Evolutionary conservation across 1,140 invertebrate species (phyloP).

Genomic region (Coptotermes formosanus): DNA sequence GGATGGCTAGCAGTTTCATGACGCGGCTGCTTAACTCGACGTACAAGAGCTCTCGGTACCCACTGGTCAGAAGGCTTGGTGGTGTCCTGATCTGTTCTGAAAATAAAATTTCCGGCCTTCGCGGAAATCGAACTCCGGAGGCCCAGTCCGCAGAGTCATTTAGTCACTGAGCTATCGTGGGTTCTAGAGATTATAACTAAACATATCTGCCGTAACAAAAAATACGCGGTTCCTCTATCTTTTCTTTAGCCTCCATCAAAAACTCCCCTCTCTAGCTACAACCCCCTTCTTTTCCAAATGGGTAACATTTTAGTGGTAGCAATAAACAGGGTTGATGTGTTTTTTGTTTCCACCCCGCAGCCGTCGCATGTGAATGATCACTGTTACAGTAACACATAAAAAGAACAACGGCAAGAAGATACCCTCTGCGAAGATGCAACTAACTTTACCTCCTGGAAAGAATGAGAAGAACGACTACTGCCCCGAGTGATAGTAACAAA

Average conservation of each 20-base stretch:
- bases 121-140: too few relatives aligned
- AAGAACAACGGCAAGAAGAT: background rate
- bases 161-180: too few relatives aligned
- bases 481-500: background rate
- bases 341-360: background rate
- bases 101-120: too few relatives aligned
- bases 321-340: constrained; percentile 8
- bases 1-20: too few relatives aligned
- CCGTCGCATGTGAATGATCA: background rate
- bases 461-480: background rate
- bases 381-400: constrained; percentile 12
- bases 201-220: too few relatives aligned
- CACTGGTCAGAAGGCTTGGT: too few relatives aligned
- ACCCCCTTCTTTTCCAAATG: background rate
- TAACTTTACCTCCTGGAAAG: constrained; percentile 18
- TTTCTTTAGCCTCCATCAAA: background rate
- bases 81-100: too few relatives aligned
- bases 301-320: background rate
- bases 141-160: too few relatives aligned
- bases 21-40: too few relatives aligned
- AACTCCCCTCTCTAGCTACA: background rate
- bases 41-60: too few relatives aligned
- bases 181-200: too few relatives aligned
- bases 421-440: background rate
- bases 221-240: background rate